A percentile compares a stretch with the other conserved stretches of the same genome.
phyloP scores from a whole-genome alignment of 2,888 invertebrate species.

The Polydrusus tereticollis region DNA sequence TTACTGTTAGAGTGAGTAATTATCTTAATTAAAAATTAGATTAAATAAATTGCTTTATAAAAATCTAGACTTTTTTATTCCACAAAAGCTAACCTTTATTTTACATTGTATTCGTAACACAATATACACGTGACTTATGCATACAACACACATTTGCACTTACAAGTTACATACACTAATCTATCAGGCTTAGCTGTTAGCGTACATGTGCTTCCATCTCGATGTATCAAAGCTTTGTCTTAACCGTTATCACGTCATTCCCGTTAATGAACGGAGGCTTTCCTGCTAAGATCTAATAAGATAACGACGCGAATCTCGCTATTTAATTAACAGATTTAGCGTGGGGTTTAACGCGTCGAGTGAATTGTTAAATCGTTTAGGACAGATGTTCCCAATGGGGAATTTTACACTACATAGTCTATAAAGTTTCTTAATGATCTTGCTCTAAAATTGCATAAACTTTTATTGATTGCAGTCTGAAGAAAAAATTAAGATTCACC shows the following conservation, averaged over 20 bases:
- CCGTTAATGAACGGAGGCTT: slow-evolving; percentile 27
- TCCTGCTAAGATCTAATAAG: slow-evolving; percentile 33
- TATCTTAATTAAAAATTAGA: too few species aligned
- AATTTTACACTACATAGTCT: slow-evolving; percentile 39
- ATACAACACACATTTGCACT: background rate
- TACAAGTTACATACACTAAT: background rate
- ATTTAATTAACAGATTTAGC: slow-evolving; percentile 50
- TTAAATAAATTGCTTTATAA: too few species aligned
- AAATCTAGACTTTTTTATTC: too few species aligned
- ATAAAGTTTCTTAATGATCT: slow-evolving; percentile 29
- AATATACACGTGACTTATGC: too few species aligned
- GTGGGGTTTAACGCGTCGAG: slow-evolving; percentile 47
- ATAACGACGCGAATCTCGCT: slow-evolving; percentile 42
- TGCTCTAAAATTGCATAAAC: background rate
- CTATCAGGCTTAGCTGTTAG: background rate
- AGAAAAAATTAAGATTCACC: too few species aligned
- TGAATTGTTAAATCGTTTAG: slow-evolving; percentile 50
- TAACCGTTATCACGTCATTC: slow-evolving; percentile 8
- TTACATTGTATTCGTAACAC: background rate
- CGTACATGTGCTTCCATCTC: background rate
- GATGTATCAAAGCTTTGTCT: slow-evolving; percentile 5
- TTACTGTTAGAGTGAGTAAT: too few species aligned
- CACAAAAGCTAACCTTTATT: too few species aligned
- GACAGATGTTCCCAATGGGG: slow-evolving; percentile 49
- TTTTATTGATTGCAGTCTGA: too few species aligned